Base-by-base conservation (phyloP, 2,888 invertebrate genomes). In the Abscondita cerata region DNA sequence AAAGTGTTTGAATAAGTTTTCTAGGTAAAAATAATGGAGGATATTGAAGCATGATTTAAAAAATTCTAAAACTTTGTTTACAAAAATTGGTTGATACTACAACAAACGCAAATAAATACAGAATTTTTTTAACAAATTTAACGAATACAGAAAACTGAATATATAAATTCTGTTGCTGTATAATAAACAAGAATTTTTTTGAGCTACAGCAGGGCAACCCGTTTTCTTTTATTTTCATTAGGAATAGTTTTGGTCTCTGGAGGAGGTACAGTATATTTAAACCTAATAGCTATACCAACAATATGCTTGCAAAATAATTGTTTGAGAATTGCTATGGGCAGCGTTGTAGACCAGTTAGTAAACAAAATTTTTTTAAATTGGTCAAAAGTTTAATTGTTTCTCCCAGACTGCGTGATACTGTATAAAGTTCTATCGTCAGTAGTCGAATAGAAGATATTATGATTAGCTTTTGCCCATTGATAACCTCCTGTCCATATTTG, bases 231-330 rank as follows among this genome's bases (percentile, higher is more conserved):
- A n/a, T 12, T 13, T 20, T 19, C 50, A 50, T 50, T 34, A 15
- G 57, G 55, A 13, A 46, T 18, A 11, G 40, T 15, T 18, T 54
- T 54, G 8, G 57, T 40, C 48, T 50, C 57, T 15, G 50, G 19
- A 34, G 38, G 57, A 1, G 57, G 48, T 12, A 12, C 48, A 11
- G 40, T 25, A 34, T 12, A 13, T 38, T 34, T 57, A 15, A 57
- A 33, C 19, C 48, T 20, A 6, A 57, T 50, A 11, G 57, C 57
- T 25, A 50, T 19, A n/a, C 48, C 50, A 31, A 50, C 38, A 15
- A 57, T 50, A 36, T 50, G 50, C 41, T 50, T 57, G 15, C 20
- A 50, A 48, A 48, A 19, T 20, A 41, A 31, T 33, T 54, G 34
- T 50, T 47, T 57, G 25, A 50, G 48, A 50, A 36, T 50, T 19